Percentiles rank a stretch among this genome's conserved stretches.
These are phyloP conservation scores for Silvanus unidentatus DNA, from an alignment of 2,888 invertebrate genomes.

Conservation along the genomic window DNA sequence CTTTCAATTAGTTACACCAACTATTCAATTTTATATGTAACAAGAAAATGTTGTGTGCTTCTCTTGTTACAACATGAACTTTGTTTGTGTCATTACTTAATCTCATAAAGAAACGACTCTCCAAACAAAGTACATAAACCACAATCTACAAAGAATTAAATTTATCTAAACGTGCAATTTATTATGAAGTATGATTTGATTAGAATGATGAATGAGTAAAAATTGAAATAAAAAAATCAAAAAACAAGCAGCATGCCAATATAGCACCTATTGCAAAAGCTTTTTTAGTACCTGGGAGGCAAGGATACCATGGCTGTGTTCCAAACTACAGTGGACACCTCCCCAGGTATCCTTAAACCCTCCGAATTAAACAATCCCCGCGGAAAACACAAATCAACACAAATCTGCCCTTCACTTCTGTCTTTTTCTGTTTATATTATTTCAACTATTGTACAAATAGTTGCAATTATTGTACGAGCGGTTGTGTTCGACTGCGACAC, in stretches of 20 bases:
- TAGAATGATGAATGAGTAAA: slow-evolving; percentile 11
- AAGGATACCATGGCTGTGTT: slow-evolving; percentile 61
- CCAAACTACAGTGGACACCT: slow-evolving; percentile 52
- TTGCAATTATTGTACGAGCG: slow-evolving; percentile 28
- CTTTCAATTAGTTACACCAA: no score
- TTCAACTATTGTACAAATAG: neutral
- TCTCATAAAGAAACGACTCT: no score
- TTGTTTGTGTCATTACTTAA: no score
- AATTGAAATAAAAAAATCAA: slow-evolving; percentile 12
- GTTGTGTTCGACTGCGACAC: slow-evolving; percentile 29
- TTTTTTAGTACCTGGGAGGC: slow-evolving; percentile 54
- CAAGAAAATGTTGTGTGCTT: no score
- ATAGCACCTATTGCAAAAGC: slow-evolving; percentile 34
- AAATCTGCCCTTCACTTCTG: slow-evolving; percentile 28
- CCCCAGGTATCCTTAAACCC: slow-evolving; percentile 43
- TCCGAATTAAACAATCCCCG: slow-evolving; percentile 24
- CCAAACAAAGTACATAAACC: no score
- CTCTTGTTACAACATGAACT: no score
- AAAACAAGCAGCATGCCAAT: slow-evolving; percentile 14
- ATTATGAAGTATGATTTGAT: neutral
- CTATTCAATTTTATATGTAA: no score
- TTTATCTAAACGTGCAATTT: no score
- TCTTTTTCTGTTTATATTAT: neutral
- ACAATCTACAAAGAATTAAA: no score
- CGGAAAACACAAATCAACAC: no score